Percentiles rank a stretch among this genome's conserved stretches.
Conservation (phyloP, 2,113 vertebrate genomes). For the Alligator sinensis region DNA sequence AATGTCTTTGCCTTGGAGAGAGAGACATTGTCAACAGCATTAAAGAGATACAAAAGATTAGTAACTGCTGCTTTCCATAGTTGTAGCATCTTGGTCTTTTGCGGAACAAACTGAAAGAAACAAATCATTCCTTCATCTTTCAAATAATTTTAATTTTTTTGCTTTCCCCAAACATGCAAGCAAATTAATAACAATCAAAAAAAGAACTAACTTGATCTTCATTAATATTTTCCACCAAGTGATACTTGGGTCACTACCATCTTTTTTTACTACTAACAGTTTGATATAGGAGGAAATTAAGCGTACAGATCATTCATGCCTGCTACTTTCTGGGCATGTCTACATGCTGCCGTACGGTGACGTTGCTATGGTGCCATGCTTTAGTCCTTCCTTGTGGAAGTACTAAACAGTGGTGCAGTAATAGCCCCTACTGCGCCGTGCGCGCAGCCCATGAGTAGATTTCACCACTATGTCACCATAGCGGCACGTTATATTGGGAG, state of each 20-base stretch:
- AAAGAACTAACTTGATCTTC: not conserved
- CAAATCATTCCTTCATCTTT: not conserved
- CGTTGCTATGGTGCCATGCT: no score
- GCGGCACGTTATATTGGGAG: no score
- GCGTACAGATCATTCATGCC: no score
- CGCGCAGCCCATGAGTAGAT: no score
- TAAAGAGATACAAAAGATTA: not conserved
- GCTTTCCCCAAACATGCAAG: not conserved
- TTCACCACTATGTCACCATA: no score
- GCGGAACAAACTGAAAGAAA: not conserved
- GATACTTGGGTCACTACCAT: not conserved
- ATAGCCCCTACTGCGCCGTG: no score
- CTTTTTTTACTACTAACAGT: not conserved
- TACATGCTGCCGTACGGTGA: no score
- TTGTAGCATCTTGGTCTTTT: not conserved
- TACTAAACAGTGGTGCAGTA: no score
- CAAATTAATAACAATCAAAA: not conserved
- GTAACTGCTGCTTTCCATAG: not conserved
- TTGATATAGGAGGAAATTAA: no score
- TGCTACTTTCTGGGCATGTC: no score
- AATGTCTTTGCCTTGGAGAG: not conserved
- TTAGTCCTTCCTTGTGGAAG: no score
- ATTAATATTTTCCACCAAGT: not conserved
- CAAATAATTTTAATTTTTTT: not conserved
- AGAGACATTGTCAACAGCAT: not conserved